These are phyloP conservation scores for Eupelmus urozonus DNA, from an alignment of 2,888 invertebrate genomes.

Conservation along the genomic window DNA sequence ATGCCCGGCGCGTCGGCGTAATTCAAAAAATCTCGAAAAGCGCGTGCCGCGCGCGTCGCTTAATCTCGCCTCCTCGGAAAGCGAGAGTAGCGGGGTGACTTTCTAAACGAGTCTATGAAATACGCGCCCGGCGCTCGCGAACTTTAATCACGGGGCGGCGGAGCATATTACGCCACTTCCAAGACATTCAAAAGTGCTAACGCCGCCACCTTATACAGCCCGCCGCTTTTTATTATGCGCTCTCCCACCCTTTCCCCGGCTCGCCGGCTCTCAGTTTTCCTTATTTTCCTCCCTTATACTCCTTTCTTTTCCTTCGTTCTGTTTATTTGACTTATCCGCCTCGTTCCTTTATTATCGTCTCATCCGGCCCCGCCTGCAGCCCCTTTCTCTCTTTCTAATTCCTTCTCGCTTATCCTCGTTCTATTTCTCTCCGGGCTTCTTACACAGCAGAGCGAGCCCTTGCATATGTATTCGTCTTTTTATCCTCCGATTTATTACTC, in stretches of 20 bases:
- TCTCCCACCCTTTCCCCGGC: too few relatives aligned
- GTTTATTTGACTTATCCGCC: not conserved
- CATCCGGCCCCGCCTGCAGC: too few relatives aligned
- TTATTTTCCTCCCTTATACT: not conserved
- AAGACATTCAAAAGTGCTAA: slow-evolving; percentile 50
- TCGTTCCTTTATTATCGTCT: not conserved
- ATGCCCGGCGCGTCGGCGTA: not conserved
- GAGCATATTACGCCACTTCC: slow-evolving; percentile 48
- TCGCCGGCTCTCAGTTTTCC: not conserved
- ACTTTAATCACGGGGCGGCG: slow-evolving; percentile 53
- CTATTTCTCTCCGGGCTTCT: too few relatives aligned
- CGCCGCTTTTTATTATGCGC: not conserved
- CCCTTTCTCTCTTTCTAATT: not conserved
- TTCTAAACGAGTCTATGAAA: slow-evolving; percentile 39
- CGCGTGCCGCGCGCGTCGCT: not conserved
- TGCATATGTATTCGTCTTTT: slow-evolving; percentile 46
- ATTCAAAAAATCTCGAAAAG: slow-evolving; percentile 22
- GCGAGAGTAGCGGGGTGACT: not conserved
- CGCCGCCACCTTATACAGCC: slow-evolving; percentile 17
- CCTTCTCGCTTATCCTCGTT: too few relatives aligned
- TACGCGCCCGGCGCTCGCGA: slow-evolving; percentile 39
- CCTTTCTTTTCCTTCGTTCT: not conserved
- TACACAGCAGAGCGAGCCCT: not conserved
- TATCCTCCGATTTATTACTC: slow-evolving; percentile 41
- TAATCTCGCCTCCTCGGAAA: slow-evolving; percentile 7